A percentile compares a stretch with the other conserved stretches of the same genome.
Conservation (phyloP, 2,888 invertebrate species). For the Mimas tiliae region DNA sequence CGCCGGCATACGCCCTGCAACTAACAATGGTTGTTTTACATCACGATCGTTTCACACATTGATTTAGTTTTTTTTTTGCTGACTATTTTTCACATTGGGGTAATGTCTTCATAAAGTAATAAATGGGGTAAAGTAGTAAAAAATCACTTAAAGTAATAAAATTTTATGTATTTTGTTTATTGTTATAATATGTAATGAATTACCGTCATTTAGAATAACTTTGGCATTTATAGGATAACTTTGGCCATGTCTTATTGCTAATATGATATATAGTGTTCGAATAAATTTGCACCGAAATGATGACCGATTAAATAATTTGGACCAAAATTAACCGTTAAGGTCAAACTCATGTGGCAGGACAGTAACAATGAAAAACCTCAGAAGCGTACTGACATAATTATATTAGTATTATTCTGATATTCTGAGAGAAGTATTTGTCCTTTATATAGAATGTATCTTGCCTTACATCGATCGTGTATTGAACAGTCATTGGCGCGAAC, state of each 20-base stretch:
- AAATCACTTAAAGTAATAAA: no score
- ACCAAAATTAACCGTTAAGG: no score
- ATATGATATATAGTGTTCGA: no score
- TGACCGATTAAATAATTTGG: no score
- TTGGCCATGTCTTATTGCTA: no score
- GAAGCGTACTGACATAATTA: no score
- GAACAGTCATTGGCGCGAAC: conserved; percentile 24
- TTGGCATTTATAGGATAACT: no score
- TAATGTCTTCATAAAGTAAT: neutral
- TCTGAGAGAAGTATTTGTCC: neutral
- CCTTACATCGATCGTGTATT: conserved; percentile 2
- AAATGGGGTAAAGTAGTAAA: neutral
- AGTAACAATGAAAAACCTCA: no score
- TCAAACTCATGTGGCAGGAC: no score
- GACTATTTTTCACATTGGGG: neutral
- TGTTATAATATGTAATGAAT: neutral
- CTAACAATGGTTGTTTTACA: neutral
- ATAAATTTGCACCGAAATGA: no score
- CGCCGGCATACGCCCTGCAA: conserved; percentile 3
- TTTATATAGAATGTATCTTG: neutral
- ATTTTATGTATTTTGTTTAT: neutral
- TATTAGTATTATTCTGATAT: no score
- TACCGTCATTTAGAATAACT: neutral
- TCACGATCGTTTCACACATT: neutral
- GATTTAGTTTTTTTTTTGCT: neutral